phyloP scores from a whole-genome alignment of 92 coral and sea anemone species.

The Nematostella vectensis region DNA sequence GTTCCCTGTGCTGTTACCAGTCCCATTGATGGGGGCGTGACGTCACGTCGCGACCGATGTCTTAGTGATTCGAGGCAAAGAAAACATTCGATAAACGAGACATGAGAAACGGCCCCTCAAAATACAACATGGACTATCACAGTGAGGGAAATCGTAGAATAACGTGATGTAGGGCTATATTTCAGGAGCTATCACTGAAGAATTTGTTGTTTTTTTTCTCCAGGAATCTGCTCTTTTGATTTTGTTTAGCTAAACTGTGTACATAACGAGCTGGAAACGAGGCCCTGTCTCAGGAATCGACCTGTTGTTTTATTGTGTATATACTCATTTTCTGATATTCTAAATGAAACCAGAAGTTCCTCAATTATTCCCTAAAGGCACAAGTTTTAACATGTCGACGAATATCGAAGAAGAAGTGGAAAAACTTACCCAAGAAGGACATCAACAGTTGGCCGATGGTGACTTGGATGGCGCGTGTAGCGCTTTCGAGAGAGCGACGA shows the following conservation, averaged over 20 bases:
- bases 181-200: no score
- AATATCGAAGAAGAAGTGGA: constrained; percentile 50
- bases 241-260: not conserved
- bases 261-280: not conserved
- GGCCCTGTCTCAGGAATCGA: no score
- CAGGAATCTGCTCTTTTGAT: not conserved
- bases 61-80: not conserved
- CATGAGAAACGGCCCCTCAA: no score
- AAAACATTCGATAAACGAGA: constrained; percentile 2
- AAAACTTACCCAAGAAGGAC: constrained; percentile 70
- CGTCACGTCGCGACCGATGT: constrained; percentile 60
- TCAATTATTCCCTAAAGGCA: not conserved
- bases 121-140: constrained; percentile 1
- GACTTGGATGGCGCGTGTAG: constrained; percentile 56
- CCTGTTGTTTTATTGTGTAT: no score
- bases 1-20: no score
- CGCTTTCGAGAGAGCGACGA: constrained; percentile 76
- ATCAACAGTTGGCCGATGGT: constrained; percentile 66
- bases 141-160: no score
- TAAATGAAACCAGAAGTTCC: not conserved
- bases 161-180: no score
- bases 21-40: no score
- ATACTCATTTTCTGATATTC: not conserved
- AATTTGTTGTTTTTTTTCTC: no score
- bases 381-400: constrained; percentile 3